These are phyloP conservation scores for Neogale vison DNA, from an alignment of 2,113 vertebrate species.

Conservation along the genomic window DNA sequence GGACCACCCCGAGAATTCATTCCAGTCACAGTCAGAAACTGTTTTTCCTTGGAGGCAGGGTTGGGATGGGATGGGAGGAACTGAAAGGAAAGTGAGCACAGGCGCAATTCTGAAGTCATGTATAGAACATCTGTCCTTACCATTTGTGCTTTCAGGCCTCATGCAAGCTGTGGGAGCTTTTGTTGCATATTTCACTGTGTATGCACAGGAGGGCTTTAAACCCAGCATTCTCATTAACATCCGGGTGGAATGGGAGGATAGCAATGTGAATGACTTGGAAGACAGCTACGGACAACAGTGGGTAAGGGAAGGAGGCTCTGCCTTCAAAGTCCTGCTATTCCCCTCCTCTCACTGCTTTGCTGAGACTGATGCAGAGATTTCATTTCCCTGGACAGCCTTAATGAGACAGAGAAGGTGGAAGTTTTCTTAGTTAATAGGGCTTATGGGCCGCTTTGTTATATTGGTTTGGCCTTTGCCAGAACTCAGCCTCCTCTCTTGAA, in stretches of 20 bases:
- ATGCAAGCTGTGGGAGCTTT: slow-evolving; percentile 88
- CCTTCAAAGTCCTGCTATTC: not conserved
- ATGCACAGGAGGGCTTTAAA: slow-evolving; percentile 86
- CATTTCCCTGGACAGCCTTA: not conserved
- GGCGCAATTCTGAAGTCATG: not conserved
- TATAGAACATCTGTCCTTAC: not conserved
- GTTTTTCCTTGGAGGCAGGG: not conserved
- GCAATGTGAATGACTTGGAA: slow-evolving; percentile 77
- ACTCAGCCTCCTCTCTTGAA: not conserved
- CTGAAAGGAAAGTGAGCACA: not conserved
- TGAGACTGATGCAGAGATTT: not conserved
- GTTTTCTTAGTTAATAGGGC: not conserved
- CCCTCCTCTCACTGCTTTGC: not conserved
- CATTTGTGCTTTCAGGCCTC: slow-evolving; percentile 79
- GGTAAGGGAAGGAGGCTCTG: slow-evolving; percentile 76
- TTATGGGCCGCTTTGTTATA: not conserved
- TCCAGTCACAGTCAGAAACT: not conserved
- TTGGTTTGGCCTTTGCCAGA: not conserved
- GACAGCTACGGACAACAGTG: slow-evolving; percentile 89
- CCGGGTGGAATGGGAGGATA: slow-evolving; percentile 83
- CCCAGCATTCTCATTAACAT: slow-evolving; percentile 79
- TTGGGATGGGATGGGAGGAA: not conserved
- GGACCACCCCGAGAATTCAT: not conserved
- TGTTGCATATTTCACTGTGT: slow-evolving; percentile 85
- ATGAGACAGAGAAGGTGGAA: not conserved